phyloP scores from a whole-genome alignment of 2,113 vertebrate genomes.

The Albula goreensis region DNA sequence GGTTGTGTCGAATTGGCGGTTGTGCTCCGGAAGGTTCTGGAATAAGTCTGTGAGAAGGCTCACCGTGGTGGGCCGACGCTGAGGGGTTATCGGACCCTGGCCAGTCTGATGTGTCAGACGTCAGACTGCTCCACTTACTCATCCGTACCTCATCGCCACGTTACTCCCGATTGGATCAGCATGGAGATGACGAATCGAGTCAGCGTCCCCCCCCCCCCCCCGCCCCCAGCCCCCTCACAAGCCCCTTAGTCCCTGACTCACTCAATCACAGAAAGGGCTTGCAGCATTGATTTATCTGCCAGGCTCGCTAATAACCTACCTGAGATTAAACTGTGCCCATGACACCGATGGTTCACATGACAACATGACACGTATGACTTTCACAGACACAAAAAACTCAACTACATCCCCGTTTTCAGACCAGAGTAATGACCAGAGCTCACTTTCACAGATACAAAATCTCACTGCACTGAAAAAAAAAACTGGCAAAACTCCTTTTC shows the following conservation, averaged over 20 bases:
- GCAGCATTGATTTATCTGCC: conserved; percentile 3
- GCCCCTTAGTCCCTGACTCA: not conserved
- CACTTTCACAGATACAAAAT: not conserved
- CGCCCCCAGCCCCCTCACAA: not conserved
- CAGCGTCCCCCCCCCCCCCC: too few species aligned
- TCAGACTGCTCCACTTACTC: not conserved
- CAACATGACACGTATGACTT: not conserved
- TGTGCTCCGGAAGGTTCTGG: not conserved
- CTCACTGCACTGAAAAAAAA: not conserved
- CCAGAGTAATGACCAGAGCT: not conserved
- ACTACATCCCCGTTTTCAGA: not conserved
- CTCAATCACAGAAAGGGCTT: not conserved
- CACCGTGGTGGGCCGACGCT: not conserved
- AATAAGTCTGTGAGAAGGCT: not conserved
- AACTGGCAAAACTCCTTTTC: too few species aligned
- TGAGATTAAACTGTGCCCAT: conserved; percentile 6
- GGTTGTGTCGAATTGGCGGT: too few species aligned
- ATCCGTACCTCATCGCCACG: not conserved
- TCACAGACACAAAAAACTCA: not conserved
- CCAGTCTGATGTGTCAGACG: not conserved
- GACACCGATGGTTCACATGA: not conserved
- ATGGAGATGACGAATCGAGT: not conserved
- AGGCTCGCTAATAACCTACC: conserved; percentile 1
- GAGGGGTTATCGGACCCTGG: too few species aligned
- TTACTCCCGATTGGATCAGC: not conserved